Evolutionary conservation across 2,113 vertebrate genomes (phyloP).

Genomic region (Dipodomys ordii): DNA sequence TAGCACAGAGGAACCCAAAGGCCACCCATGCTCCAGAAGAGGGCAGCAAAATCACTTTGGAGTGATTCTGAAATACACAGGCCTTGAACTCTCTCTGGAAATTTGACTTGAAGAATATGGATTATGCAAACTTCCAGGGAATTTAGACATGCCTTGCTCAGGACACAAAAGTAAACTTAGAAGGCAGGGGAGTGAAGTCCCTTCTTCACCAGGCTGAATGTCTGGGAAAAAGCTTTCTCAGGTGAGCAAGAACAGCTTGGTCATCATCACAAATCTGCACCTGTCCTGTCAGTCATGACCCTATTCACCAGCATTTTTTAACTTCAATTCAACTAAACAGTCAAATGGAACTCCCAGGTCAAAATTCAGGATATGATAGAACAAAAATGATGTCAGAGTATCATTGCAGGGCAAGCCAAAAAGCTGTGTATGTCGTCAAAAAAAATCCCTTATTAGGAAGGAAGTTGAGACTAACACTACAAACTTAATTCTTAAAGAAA

Average conservation of each 20-base stretch:
- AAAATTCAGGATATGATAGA: not conserved
- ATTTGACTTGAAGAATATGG: not conserved
- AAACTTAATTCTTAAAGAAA: not conserved
- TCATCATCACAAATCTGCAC: rapidly evolving
- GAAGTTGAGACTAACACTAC: not conserved
- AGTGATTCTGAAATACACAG: not conserved
- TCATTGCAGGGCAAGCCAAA: not conserved
- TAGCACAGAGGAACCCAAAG: rapidly evolving
- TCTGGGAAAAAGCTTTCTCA: not conserved
- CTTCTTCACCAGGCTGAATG: not conserved
- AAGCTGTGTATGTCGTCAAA: not conserved
- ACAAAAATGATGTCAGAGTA: not conserved
- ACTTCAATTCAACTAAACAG: not conserved
- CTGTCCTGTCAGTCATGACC: too few species aligned
- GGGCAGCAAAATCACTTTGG: not conserved
- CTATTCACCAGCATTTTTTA: not conserved
- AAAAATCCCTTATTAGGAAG: not conserved
- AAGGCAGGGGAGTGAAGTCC: not conserved
- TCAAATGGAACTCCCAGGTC: not conserved
- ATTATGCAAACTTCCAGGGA: not conserved
- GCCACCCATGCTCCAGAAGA: not conserved
- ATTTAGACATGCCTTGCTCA: not conserved
- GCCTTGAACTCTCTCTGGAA: not conserved
- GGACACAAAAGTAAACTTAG: not conserved
- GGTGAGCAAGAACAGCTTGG: rapidly evolving